These are phyloP conservation scores for Ylistrum balloti DNA, from an alignment of 1,140 invertebrate genomes.

Conservation along the genomic window DNA sequence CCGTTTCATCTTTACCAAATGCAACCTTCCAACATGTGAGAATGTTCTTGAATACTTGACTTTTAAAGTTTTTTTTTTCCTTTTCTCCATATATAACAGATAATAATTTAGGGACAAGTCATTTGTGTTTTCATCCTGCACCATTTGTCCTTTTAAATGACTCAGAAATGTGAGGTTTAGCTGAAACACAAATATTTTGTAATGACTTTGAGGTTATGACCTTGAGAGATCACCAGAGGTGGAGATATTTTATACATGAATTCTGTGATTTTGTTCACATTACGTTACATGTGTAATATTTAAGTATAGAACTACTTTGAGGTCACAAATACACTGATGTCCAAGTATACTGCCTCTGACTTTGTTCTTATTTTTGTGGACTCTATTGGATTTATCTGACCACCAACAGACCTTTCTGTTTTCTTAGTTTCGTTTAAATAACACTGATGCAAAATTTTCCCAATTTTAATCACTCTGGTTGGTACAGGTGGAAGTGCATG, in stretches of 20 bases:
- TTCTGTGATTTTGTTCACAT: not conserved
- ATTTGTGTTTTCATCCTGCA: not conserved
- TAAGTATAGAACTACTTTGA: slow-evolving; percentile 26
- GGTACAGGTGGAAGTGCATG: too few relatives aligned
- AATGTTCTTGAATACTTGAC: not conserved
- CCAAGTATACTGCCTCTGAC: not conserved
- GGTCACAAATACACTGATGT: slow-evolving; percentile 20
- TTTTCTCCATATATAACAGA: not conserved
- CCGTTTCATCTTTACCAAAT: not conserved
- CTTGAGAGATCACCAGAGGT: slow-evolving; percentile 12
- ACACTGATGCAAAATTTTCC: too few relatives aligned
- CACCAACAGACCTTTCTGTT: too few relatives aligned
- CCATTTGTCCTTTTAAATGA: not conserved
- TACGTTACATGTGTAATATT: slow-evolving; percentile 36
- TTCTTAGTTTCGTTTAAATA: too few relatives aligned
- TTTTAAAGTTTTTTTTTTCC: not conserved
- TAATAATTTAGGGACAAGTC: not conserved
- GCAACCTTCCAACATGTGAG: not conserved
- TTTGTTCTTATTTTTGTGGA: not conserved
- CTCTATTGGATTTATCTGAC: too few relatives aligned
- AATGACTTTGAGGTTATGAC: not conserved
- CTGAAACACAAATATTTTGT: not conserved
- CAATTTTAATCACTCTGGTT: too few relatives aligned
- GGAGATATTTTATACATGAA: not conserved
- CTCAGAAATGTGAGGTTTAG: not conserved